Evolutionary conservation across 1,140 invertebrate genomes (phyloP).

Genomic region (Acromyrmex heyeri): DNA sequence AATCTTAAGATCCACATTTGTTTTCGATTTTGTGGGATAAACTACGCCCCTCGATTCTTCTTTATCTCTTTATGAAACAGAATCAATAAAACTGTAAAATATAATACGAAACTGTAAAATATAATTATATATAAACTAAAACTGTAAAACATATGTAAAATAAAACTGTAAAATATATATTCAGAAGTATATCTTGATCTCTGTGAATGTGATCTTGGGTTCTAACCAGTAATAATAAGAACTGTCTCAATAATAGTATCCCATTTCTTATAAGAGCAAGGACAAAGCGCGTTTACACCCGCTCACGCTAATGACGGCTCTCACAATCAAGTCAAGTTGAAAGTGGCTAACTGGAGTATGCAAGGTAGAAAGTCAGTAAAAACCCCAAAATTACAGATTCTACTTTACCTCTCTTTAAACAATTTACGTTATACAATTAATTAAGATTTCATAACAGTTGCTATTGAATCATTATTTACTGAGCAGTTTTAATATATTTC

Average conservation of each 20-base stretch:
- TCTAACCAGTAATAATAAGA: constrained; percentile 64
- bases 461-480: constrained; percentile 59
- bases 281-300: constrained; percentile 74
- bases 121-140: not conserved
- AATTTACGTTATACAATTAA: not conserved
- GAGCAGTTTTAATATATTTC: constrained; percentile 17
- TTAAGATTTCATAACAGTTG: not conserved
- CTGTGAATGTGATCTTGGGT: constrained; percentile 75
- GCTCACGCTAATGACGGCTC: constrained; percentile 72
- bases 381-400: not conserved
- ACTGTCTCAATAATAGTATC: constrained; percentile 57
- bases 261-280: constrained; percentile 73
- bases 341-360: constrained; percentile 10
- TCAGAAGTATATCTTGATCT: not conserved
- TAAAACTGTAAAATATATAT: not conserved
- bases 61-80: not conserved
- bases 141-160: not conserved
- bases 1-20: not conserved
- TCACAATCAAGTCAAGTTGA: constrained; percentile 14
- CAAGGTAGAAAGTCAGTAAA: constrained; percentile 4
- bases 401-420: not conserved
- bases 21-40: not conserved
- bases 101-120: too few species aligned
- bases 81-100: not conserved
- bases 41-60: not conserved